Evolutionary conservation across 2,888 invertebrate species (phyloP).

Genomic region (Mythimna vitellina): DNA sequence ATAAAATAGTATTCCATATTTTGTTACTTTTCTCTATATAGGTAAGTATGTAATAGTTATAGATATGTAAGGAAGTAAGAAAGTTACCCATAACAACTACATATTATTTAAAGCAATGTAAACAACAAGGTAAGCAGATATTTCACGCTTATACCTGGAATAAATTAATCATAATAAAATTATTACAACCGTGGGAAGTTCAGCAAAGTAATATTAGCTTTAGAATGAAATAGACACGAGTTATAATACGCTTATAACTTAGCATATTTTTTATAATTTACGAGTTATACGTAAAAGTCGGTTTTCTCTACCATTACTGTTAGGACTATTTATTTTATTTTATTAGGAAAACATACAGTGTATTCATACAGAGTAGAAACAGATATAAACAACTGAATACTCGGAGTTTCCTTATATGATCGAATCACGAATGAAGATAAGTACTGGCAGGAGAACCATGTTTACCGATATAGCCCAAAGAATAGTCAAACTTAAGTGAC

Average conservation of each 20-base stretch:
- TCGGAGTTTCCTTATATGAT: too few relatives aligned
- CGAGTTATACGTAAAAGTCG: not conserved
- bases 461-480: too few relatives aligned
- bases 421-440: too few relatives aligned
- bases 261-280: slow-evolving; percentile 1
- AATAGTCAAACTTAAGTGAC: too few relatives aligned
- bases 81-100: not conserved
- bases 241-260: slow-evolving; percentile 11
- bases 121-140: slow-evolving; percentile 30
- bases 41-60: too few relatives aligned
- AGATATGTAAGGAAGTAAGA: not conserved
- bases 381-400: too few relatives aligned
- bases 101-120: slow-evolving; percentile 38
- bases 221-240: slow-evolving; percentile 14
- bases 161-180: slow-evolving; percentile 35
- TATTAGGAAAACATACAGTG: too few relatives aligned
- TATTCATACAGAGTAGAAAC: too few relatives aligned
- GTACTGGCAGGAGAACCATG: too few relatives aligned
- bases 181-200: slow-evolving; percentile 35
- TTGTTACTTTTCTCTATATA: too few relatives aligned
- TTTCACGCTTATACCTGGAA: slow-evolving; percentile 21
- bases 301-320: not conserved
- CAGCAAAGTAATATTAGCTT: slow-evolving; percentile 28
- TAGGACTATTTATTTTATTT: too few relatives aligned
- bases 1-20: too few relatives aligned